Percentiles rank a stretch among this genome's conserved stretches.
Evolutionary conservation across 2,888 invertebrate species (phyloP).

Genomic region (Anaspis maculata): DNA sequence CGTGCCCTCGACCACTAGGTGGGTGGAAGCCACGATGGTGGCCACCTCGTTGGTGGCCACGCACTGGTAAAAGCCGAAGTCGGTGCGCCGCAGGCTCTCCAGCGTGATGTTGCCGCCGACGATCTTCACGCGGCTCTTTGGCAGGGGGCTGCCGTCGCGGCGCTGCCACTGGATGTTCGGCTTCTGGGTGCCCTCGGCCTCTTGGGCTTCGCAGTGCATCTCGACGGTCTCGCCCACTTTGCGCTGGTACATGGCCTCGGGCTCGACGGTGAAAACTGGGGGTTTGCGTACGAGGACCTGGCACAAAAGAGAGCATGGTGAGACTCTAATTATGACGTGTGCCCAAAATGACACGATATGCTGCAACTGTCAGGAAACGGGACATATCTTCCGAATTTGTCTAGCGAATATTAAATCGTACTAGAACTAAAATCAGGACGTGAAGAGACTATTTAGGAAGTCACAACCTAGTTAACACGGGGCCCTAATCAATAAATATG

Average conservation of each 20-base stretch:
- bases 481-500: too few relatives aligned
- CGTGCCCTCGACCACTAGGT: conserved; percentile 86
- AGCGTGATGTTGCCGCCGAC: conserved; percentile 87
- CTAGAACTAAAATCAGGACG: too few relatives aligned
- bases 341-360: too few relatives aligned
- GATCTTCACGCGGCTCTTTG: conserved; percentile 69
- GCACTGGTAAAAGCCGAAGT: conserved; percentile 94
- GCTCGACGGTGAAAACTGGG: conserved; percentile 83
- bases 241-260: conserved; percentile 84
- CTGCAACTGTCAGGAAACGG: too few relatives aligned
- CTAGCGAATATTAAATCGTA: too few relatives aligned
- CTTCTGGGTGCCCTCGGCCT: conserved; percentile 85
- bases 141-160: conserved; percentile 72
- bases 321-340: too few relatives aligned
- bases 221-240: conserved; percentile 84
- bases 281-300: conserved; percentile 89
- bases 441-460: too few relatives aligned
- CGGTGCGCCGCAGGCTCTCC: conserved; percentile 74
- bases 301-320: too few relatives aligned
- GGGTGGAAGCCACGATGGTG: conserved; percentile 84
- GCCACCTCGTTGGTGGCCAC: conserved; percentile 93
- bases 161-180: conserved; percentile 88
- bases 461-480: too few relatives aligned
- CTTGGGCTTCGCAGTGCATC: conserved; percentile 91
- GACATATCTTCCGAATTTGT: too few relatives aligned